Evolutionary conservation across 2,113 vertebrate genomes (phyloP).

Genomic region (Oryctolagus cuniculus): mOryCun1.1 NC_091445.1:24237001-24237500

Average conservation of each 20-base stretch:
- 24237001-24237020: background rate
- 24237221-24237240: background rate
- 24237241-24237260: background rate
- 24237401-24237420: background rate
- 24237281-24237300: background rate
- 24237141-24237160: background rate
- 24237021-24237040: conserved; percentile 1
- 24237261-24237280: conserved; percentile 43
- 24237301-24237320: background rate
- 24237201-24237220: background rate
- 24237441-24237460: conserved; percentile 13
- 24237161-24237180: background rate
- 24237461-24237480: conserved; percentile 9
- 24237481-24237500: conserved; percentile 47
- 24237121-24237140: background rate
- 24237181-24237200: background rate
- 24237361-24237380: background rate
- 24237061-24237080: background rate
- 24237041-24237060: background rate
- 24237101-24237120: background rate
- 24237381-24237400: background rate
- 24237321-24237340: background rate
- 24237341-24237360: background rate
- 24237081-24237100: background rate
- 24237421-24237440: background rate